A percentile compares a stretch with the other conserved stretches of the same genome.
Conservation (phyloP, 2,113 vertebrate species). For the Pelmatolapia mariae region DNA sequence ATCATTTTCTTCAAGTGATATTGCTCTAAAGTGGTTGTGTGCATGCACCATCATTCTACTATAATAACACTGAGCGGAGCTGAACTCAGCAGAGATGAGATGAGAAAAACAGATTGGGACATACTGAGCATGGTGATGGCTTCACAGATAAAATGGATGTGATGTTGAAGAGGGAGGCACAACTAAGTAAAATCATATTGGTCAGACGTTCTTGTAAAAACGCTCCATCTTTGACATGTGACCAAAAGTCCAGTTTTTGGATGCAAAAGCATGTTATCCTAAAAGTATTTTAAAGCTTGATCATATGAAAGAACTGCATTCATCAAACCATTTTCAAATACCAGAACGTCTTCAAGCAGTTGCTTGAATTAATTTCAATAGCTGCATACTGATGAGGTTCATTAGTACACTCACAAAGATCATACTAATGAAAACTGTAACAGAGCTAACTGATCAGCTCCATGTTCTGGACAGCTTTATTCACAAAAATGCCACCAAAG, state of each 20-base stretch:
- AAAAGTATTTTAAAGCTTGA: not conserved
- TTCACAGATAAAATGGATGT: not conserved
- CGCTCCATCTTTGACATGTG: not conserved
- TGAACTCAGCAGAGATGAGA: slow-evolving; percentile 28
- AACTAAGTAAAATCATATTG: not conserved
- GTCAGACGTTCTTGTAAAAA: not conserved
- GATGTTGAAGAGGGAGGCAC: not conserved
- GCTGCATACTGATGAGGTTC: not conserved
- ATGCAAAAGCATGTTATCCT: not conserved
- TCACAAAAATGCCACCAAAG: not conserved
- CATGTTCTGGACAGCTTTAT: accelerated
- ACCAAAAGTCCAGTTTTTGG: not conserved
- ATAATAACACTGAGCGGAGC: slow-evolving; percentile 27
- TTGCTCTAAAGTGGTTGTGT: slow-evolving; percentile 39
- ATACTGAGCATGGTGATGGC: not conserved
- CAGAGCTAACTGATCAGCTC: not conserved
- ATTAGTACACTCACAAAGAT: not conserved
- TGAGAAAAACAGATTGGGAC: slow-evolving; percentile 39
- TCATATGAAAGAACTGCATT: not conserved
- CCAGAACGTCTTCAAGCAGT: not conserved
- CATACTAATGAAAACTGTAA: accelerated
- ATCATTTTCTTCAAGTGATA: slow-evolving; percentile 44
- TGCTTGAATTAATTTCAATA: not conserved
- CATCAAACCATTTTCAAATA: not conserved
- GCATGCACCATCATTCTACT: slow-evolving; percentile 37